Evolutionary conservation across 2,113 vertebrate genomes (phyloP).

Genomic region (Centropristis striata): DNA sequence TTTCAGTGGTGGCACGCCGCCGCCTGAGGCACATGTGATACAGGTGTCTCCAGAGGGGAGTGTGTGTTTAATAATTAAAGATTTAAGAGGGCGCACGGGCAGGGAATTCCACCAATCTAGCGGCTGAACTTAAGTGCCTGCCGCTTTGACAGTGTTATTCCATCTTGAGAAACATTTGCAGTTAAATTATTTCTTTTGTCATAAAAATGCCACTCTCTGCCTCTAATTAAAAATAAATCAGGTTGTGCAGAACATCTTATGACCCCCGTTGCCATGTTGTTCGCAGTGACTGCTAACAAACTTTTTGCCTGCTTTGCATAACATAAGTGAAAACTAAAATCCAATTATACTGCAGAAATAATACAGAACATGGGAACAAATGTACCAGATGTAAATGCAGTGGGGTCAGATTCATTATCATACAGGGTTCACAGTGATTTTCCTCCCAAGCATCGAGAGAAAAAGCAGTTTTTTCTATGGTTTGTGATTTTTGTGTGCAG

Average conservation of each 20-base stretch:
- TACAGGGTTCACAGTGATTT: background rate
- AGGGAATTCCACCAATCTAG: slow-evolving; percentile 32
- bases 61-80: slow-evolving; percentile 60
- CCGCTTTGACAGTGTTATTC: slow-evolving; percentile 23
- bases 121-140: slow-evolving; percentile 13
- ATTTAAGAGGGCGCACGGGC: slow-evolving; percentile 4
- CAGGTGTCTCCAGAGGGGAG: slow-evolving; percentile 34
- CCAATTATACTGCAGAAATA: slow-evolving; percentile 8
- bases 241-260: slow-evolving; percentile 3
- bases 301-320: slow-evolving; percentile 5
- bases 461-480: background rate
- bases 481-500: background rate
- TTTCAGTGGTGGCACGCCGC: slow-evolving; percentile 11
- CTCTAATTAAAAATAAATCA: slow-evolving; percentile 35
- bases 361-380: background rate
- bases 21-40: slow-evolving; percentile 27
- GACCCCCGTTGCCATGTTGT: slow-evolving; percentile 2
- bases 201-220: background rate
- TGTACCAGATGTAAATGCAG: background rate
- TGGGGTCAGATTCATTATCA: background rate
- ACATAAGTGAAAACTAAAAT: slow-evolving; percentile 27
- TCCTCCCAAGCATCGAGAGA: background rate
- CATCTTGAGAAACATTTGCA: slow-evolving; percentile 1
- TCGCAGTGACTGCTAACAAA: slow-evolving; percentile 9
- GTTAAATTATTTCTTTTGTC: background rate